Evolutionary conservation across 2,888 invertebrate species (phyloP).

Genomic region (Heliconius ethilla): DNA sequence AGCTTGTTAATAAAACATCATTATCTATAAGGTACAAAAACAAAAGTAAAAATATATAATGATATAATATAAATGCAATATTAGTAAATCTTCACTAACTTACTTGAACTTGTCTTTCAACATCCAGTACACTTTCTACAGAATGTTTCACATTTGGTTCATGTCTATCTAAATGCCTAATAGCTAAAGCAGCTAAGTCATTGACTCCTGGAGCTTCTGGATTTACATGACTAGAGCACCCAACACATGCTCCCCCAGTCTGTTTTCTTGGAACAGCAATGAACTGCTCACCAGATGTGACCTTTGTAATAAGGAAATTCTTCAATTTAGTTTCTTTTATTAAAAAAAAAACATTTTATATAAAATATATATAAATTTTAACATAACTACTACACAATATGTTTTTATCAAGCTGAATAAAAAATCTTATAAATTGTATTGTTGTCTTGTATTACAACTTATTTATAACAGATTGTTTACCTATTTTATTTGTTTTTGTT

Average conservation of each 20-base stretch:
- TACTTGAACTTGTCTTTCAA: constrained; percentile 82
- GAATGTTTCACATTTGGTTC: constrained; percentile 65
- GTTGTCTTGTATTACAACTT: too few relatives aligned
- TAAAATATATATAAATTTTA: not conserved
- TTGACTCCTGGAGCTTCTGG: constrained; percentile 75
- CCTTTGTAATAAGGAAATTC: constrained; percentile 53
- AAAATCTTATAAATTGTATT: too few relatives aligned
- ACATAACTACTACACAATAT: not conserved
- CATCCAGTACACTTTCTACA: constrained; percentile 71
- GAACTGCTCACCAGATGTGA: constrained; percentile 78
- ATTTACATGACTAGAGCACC: constrained; percentile 79
- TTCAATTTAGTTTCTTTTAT: not conserved
- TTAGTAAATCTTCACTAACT: constrained; percentile 32
- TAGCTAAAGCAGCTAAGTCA: constrained; percentile 72
- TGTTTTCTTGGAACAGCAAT: constrained; percentile 69
- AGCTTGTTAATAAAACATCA: not conserved
- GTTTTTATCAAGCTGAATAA: not conserved
- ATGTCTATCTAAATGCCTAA: constrained; percentile 73
- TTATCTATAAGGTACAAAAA: not conserved
- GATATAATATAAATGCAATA: not conserved
- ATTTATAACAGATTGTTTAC: not conserved
- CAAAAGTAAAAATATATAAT: too few relatives aligned
- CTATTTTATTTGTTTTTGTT: not conserved
- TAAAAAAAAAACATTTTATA: not conserved
- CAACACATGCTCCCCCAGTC: constrained; percentile 68